phyloP scores from a whole-genome alignment of 23 tunicate species.

The Diplosoma virens region DNA sequence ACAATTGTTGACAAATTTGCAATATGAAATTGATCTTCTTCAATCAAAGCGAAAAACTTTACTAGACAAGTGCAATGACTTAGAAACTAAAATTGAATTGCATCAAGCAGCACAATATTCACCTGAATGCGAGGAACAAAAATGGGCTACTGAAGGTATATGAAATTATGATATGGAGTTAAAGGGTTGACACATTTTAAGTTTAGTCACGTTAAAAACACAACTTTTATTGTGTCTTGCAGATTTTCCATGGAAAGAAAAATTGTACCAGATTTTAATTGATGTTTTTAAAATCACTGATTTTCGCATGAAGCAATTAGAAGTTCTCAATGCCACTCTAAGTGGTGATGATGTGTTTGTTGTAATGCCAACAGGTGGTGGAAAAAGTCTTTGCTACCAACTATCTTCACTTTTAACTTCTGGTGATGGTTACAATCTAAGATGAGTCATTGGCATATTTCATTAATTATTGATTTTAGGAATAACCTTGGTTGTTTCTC shows the following conservation, averaged over 20 bases:
- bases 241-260: constrained; percentile 73
- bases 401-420: constrained; percentile 59
- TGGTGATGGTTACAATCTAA: constrained; percentile 8
- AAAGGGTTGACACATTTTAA: background rate
- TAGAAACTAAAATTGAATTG: background rate
- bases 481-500: constrained; percentile 80
- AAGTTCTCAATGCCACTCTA: constrained; percentile 80
- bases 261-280: constrained; percentile 9
- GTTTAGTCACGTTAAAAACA: too few species aligned
- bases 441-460: background rate
- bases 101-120: background rate
- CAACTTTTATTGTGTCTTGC: background rate
- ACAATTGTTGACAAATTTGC: background rate
- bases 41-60: background rate
- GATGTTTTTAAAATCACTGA: constrained; percentile 37
- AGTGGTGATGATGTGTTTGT: constrained; percentile 59
- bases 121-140: background rate
- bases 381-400: constrained; percentile 86
- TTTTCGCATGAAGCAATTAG: constrained; percentile 66
- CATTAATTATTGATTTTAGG: constrained; percentile 8
- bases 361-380: constrained; percentile 91
- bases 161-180: background rate
- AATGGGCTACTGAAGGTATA: background rate
- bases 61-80: background rate
- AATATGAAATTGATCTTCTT: background rate